phyloP scores from a whole-genome alignment of 2,888 invertebrate genomes.

The Lacanobia wlatinum region DNA sequence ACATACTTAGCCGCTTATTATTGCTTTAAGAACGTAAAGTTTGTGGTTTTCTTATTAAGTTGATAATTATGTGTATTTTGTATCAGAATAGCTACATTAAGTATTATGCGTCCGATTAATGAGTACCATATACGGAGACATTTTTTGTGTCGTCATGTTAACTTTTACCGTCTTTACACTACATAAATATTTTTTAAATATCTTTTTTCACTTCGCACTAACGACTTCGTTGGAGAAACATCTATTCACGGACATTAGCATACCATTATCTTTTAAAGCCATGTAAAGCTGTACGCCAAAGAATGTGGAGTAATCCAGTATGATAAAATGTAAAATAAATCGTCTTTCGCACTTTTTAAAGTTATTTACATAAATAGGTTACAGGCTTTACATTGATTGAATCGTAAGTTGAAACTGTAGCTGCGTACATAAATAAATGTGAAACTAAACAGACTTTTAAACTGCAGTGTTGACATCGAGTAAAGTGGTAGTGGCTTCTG shows the following conservation, averaged over 20 bases:
- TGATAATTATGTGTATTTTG: slow-evolving; percentile 56
- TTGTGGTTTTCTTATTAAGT: slow-evolving; percentile 58
- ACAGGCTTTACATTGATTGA: slow-evolving; percentile 71
- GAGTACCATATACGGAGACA: slow-evolving; percentile 48
- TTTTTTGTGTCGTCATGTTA: slow-evolving; percentile 46
- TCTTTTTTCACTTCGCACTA: slow-evolving; percentile 70
- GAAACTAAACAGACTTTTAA: slow-evolving; percentile 33
- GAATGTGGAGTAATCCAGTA: slow-evolving; percentile 77
- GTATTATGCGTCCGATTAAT: slow-evolving; percentile 52
- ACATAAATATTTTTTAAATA: slow-evolving; percentile 63
- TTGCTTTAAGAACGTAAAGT: slow-evolving; percentile 57
- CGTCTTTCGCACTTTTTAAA: slow-evolving; percentile 68
- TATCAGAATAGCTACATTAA: slow-evolving; percentile 43
- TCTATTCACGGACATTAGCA: slow-evolving; percentile 79
- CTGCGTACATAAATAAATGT: slow-evolving; percentile 37
- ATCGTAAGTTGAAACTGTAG: slow-evolving; percentile 64
- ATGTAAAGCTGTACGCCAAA: slow-evolving; percentile 76
- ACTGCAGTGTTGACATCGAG: slow-evolving; percentile 28
- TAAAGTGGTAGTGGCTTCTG: slow-evolving; percentile 20
- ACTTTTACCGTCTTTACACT: slow-evolving; percentile 54
- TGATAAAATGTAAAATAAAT: slow-evolving; percentile 77
- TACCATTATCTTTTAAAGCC: slow-evolving; percentile 81
- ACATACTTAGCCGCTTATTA: slow-evolving; percentile 66
- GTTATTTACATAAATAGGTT: slow-evolving; percentile 73
- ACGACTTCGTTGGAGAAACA: slow-evolving; percentile 70